Base-by-base conservation (phyloP, 30 jellyfish, hydroid and myxozoan genomes). In the Catostylus mosaicus region DNA sequence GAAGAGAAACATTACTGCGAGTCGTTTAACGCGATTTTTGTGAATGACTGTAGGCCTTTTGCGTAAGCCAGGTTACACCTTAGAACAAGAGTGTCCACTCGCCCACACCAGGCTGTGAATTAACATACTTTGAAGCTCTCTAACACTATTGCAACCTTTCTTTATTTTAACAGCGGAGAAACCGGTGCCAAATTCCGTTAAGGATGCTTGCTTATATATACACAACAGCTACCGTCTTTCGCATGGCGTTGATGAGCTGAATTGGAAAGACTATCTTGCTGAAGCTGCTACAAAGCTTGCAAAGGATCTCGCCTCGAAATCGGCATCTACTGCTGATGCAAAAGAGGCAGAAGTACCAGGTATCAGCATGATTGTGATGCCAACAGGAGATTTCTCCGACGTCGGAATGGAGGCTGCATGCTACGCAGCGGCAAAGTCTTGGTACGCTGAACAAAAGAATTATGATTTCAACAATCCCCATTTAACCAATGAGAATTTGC, bases 401-500 rank as follows among this genome's bases (percentile, higher is more conserved):
- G 66, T 67, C 10, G 75, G 76, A 30, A 63, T 51, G 48, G 85
- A 71, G 46, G 86, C 84, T 8, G 76, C 90, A 0, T 92, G 98
- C 79, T 30, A 71, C 43, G 56, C 87, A 22, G 95, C 88, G 3
- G 87, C 93, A 9, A 95, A 87, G 57, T 37, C 59, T 18, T 92
- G 98, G 98, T 92, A 92, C 82, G 97, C 66, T 1, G 97, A 92
- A 59, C 84, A 92, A 38, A 66, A 82, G 77, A 75, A 61, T 62
- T 92, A 85, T 75, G 88, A 86, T 52, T 92, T 62, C 80, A 66
- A 83, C 31, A 68, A 83, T 18, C 98, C 98, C 3, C 80, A 87
- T 40, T 24, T 92, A 52, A 37, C 96, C 43, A 54, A 73, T 8
- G 66, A 80, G 8, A 84, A 92, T 31, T 82, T 69, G 59, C 97